Conservation (phyloP, 2,888 invertebrate genomes). For the Capitulum mitella region DNA sequence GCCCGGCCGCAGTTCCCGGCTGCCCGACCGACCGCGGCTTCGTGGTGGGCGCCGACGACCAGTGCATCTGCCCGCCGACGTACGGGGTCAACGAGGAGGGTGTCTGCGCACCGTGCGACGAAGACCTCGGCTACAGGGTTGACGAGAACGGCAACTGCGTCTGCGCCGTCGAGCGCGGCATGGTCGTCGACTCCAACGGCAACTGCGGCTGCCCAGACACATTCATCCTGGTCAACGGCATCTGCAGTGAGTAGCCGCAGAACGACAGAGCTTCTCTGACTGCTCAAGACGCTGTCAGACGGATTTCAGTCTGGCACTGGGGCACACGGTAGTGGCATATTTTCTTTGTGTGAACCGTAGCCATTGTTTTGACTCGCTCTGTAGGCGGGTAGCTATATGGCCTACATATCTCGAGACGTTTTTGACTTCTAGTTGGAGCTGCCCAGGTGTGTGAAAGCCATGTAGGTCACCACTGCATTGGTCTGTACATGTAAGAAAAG, state of each 20-base stretch:
- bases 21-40: constrained; percentile 65
- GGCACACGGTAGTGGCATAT: too few species aligned
- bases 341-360: too few species aligned
- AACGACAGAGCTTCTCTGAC: too few species aligned
- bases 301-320: too few species aligned
- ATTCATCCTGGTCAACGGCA: neutral
- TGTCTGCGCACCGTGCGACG: constrained; percentile 65
- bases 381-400: too few species aligned
- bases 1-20: constrained; percentile 42
- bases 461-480: too few species aligned
- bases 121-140: constrained; percentile 64
- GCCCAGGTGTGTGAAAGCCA: too few species aligned
- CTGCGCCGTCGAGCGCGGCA: constrained; percentile 63
- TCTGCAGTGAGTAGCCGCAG: constrained; percentile 3
- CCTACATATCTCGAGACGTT: too few species aligned
- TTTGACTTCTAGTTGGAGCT: too few species aligned
- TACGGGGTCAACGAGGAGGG: constrained; percentile 67
- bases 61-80: constrained; percentile 69
- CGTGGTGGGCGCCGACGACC: constrained; percentile 54
- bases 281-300: too few species aligned
- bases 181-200: constrained; percentile 57
- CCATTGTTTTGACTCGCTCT: too few species aligned
- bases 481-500: too few species aligned
- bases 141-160: constrained; percentile 70
- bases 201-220: constrained; percentile 40